phyloP scores from a whole-genome alignment of 2,888 invertebrate species.

The Caenorhabditis zanzibari region DNA sequence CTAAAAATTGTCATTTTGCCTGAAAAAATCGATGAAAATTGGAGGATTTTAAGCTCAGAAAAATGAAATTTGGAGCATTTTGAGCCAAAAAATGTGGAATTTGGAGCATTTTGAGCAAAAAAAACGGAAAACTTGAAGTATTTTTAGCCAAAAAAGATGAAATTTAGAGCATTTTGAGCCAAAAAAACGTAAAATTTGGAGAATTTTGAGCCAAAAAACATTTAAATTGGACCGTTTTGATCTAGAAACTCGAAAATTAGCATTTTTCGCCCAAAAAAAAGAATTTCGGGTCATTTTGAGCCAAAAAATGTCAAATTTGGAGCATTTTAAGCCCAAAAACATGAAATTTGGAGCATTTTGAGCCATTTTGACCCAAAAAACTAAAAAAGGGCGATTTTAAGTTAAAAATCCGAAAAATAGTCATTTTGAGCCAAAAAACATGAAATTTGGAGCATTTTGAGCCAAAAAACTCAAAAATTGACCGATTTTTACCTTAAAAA shows the following conservation, averaged over 20 bases:
- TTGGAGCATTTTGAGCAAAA: conserved; percentile 48
- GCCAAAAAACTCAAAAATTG: background rate
- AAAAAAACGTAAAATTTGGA: too few relatives aligned
- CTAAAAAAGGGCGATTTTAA: background rate
- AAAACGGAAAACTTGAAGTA: too few relatives aligned
- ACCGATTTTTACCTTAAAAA: background rate
- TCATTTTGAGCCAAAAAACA: background rate
- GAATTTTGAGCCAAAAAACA: conserved; percentile 9
- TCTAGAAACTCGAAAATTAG: background rate
- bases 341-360: background rate
- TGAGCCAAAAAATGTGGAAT: conserved; percentile 95
- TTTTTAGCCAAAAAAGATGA: background rate
- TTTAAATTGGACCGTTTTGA: background rate
- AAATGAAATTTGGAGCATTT: conserved; percentile 93
- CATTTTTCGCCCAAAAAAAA: background rate
- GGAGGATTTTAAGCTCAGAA: conserved; percentile 97
- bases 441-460: background rate
- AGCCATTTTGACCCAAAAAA: background rate
- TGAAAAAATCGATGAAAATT: conserved; percentile 88
- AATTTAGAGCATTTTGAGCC: background rate
- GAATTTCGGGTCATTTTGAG: background rate
- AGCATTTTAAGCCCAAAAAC: background rate
- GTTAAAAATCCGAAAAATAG: background rate
- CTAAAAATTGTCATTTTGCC: conserved; percentile 66
- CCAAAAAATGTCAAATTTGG: background rate